Percentiles rank a stretch among this genome's conserved stretches.
Evolutionary conservation across 1,140 invertebrate genomes (phyloP).

Genomic region (Melitaea cinxia): DNA sequence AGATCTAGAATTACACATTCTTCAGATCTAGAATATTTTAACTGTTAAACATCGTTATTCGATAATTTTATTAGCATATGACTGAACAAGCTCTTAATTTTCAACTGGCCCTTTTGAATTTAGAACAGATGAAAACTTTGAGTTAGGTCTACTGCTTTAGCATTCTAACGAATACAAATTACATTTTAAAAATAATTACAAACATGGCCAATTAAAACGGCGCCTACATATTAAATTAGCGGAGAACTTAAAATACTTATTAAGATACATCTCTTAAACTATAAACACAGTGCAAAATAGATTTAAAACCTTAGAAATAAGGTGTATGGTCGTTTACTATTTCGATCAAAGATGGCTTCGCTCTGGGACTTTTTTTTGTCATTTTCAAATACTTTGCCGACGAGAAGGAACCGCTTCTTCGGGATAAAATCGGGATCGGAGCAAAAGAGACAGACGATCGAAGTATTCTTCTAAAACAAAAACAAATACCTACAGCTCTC

Average conservation of each 20-base stretch:
- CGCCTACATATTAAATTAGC: conserved; percentile 42
- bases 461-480: conserved; percentile 16
- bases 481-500: conserved; percentile 8
- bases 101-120: no score
- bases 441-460: conserved; percentile 30
- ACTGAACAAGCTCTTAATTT: no score
- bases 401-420: conserved; percentile 41
- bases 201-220: conserved; percentile 33
- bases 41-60: no score
- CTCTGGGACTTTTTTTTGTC: conserved; percentile 56
- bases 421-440: conserved; percentile 45
- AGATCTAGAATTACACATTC: no score
- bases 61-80: no score
- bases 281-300: conserved; percentile 16
- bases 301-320: background rate
- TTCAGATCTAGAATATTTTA: no score
- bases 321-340: conserved; percentile 9
- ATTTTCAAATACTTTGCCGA: conserved; percentile 59
- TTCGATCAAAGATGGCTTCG: conserved; percentile 46
- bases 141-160: no score
- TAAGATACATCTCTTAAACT: conserved; percentile 21
- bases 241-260: conserved; percentile 31
- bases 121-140: no score
- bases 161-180: background rate
- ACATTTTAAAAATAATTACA: conserved; percentile 26